Evolutionary conservation across 2,113 vertebrate species (phyloP).

Genomic region (Hippolais icterina): DNA sequence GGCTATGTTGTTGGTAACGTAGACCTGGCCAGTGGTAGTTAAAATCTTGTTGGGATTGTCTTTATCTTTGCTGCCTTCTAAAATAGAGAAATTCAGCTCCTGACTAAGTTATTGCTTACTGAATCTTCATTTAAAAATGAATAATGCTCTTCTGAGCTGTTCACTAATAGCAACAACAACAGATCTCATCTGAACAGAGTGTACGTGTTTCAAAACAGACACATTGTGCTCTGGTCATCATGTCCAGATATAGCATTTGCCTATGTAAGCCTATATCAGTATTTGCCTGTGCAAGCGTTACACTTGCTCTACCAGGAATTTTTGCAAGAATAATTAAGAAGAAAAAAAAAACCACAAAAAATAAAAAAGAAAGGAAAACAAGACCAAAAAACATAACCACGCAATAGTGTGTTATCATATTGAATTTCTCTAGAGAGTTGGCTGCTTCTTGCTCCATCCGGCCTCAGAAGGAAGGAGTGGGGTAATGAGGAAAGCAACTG

Average conservation of each 20-base stretch:
- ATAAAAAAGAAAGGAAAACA: too few species aligned
- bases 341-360: too few species aligned
- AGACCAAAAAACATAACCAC: accelerated
- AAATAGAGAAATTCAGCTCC: background rate
- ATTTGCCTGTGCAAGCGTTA: background rate
- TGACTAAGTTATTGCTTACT: background rate
- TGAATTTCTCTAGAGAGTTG: background rate
- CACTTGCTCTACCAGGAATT: background rate
- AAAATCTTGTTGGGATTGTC: background rate
- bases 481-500: background rate
- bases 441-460: background rate
- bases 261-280: background rate
- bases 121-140: background rate
- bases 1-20: accelerated
- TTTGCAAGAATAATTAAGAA: background rate
- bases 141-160: background rate
- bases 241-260: background rate
- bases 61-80: background rate
- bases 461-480: background rate
- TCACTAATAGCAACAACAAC: background rate
- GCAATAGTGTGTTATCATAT: background rate
- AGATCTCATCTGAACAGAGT: background rate
- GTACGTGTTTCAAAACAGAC: background rate
- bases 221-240: background rate
- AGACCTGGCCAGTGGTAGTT: background rate